These are phyloP conservation scores for Cisticola juncidis DNA, from an alignment of 2,113 vertebrate species.

Conservation along the genomic window DNA sequence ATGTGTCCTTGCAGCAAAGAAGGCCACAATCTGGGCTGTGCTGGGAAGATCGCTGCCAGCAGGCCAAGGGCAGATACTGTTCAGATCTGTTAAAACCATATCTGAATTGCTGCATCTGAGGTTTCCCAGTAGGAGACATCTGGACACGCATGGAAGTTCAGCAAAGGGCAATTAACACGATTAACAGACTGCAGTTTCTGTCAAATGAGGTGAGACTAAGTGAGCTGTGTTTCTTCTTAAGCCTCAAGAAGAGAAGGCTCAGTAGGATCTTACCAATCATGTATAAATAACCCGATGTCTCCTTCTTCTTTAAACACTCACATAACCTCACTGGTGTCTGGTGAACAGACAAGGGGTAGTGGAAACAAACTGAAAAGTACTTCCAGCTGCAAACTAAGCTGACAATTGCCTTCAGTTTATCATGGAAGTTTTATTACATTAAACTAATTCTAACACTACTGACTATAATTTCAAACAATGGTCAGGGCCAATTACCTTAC, in stretches of 20 bases:
- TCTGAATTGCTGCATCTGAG: not conserved
- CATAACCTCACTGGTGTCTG: not conserved
- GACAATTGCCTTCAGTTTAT: not conserved
- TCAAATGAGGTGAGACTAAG: not conserved
- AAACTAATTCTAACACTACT: not conserved
- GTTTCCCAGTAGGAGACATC: not conserved
- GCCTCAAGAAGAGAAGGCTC: not conserved
- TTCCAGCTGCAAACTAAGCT: not conserved
- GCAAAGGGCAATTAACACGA: not conserved
- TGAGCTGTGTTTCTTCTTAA: not conserved
- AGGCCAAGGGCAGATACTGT: not conserved
- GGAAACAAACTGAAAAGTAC: not conserved
- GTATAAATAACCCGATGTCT: not conserved
- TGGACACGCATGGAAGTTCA: not conserved
- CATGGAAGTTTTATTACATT: not conserved
- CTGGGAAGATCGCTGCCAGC: rapidly evolving
- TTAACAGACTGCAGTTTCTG: not conserved
- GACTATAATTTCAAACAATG: not conserved
- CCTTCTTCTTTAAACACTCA: not conserved
- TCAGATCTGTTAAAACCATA: not conserved
- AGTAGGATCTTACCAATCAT: not conserved
- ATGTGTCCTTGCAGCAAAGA: not conserved
- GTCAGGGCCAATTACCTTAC: not conserved
- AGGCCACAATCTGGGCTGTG: not conserved
- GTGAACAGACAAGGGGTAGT: not conserved